Evolutionary conservation across 2,888 invertebrate species (phyloP).

Genomic region (Frankliniella intonsa): DNA sequence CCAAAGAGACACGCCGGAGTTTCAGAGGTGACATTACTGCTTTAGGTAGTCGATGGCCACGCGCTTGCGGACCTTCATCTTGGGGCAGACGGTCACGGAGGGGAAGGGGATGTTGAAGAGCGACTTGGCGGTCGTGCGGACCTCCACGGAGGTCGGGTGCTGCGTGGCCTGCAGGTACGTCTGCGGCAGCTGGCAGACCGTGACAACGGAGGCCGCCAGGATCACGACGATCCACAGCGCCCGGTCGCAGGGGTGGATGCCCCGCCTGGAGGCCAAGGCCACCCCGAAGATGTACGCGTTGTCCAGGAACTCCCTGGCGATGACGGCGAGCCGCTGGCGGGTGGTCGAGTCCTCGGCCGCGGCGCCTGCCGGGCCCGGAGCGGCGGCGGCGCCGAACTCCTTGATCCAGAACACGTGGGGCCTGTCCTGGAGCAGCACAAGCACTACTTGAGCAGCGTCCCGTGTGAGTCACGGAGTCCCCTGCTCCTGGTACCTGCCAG

Average conservation of each 20-base stretch:
- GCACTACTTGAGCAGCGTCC: background rate
- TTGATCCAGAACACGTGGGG: background rate
- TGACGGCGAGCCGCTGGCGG: background rate
- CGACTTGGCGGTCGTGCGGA: background rate
- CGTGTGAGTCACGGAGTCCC: too few species aligned
- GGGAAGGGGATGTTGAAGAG: background rate
- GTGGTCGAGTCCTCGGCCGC: background rate
- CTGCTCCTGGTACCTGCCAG: too few species aligned
- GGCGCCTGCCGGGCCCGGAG: background rate
- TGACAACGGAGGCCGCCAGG: background rate
- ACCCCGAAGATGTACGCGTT: conserved; percentile 8
- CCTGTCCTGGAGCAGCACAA: background rate
- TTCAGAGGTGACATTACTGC: background rate
- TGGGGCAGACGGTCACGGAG: background rate
- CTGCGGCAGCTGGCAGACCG: background rate
- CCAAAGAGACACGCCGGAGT: too few species aligned
- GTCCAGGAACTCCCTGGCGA: background rate
- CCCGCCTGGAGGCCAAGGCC: background rate
- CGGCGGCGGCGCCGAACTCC: background rate
- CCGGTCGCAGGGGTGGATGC: background rate
- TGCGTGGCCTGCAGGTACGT: background rate
- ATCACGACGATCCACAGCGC: background rate
- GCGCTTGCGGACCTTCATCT: conserved; percentile 4
- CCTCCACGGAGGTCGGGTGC: background rate
- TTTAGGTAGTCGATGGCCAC: background rate